Evolutionary conservation across 2,888 invertebrate species (phyloP), one percentile per base, ranked within the genome.

Genomic region (Dione juno): DNA sequence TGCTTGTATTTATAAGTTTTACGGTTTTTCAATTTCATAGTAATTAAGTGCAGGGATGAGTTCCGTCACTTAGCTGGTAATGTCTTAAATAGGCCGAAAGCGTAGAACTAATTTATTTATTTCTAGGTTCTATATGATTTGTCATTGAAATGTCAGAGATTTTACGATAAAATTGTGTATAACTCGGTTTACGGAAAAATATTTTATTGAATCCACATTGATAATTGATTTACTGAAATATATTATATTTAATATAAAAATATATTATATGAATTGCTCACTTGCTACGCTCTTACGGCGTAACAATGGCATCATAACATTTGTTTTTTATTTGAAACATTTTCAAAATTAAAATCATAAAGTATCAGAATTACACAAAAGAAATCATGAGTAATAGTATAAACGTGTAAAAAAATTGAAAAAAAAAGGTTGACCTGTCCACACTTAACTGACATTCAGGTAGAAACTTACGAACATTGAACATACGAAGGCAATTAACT

Each of bases 401-500:
- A 35, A 59, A 69, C 41, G 59, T 52, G 28, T 35, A 21, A 41
- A 54, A 66, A 35, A 58, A 48, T n/a, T n/a, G 6, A 43, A 52
- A 66, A 73, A 74, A 77, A 76, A 76, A 76, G 67, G 69, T 73
- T 75, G 74, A 77, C 77, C 77, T 77, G 78, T 77, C 78, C 75
- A 70, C 78, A 77, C 76, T 74, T 72, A 75, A 73, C 75, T 76
- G 76, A 77, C 75, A 75, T 71, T 75, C 77, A 91, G 91, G 92
- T 90, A 92, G 88, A 88, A 82, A 81, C 81, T 82, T 83, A 86
- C 85, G 86, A 88, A 84, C 86, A 90, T 88, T 89, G 90, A 88
- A 90, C 90, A 92, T 90, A 92, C 89, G 88, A 89, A 88, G 88
- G 89, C 92, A 92, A 92, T 92, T 93, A 92, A 90, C 90, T 87